phyloP scores from a whole-genome alignment of 2,113 vertebrate species.

The Marmota monax region DNA sequence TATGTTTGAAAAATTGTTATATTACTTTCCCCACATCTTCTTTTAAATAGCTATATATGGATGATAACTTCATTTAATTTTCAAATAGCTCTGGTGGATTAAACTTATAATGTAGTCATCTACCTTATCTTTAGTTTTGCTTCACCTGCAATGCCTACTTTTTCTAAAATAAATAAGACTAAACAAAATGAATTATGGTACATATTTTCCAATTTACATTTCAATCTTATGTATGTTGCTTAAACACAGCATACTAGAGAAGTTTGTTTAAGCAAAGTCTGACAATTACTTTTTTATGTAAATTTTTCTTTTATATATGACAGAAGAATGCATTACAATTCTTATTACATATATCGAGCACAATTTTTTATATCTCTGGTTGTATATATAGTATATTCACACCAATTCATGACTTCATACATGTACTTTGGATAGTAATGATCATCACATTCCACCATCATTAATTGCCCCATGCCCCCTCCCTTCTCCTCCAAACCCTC shows the following conservation, averaged over 20 bases:
- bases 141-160: background rate
- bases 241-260: background rate
- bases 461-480: too few species aligned
- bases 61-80: background rate
- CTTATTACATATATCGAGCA: too few species aligned
- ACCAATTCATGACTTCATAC: too few species aligned
- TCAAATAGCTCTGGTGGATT: background rate
- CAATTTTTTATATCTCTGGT: too few species aligned
- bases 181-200: background rate
- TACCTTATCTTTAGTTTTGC: background rate
- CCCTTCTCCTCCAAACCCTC: too few species aligned
- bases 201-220: background rate
- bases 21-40: background rate
- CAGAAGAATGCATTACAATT: too few species aligned
- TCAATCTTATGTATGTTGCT: background rate
- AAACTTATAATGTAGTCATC: background rate
- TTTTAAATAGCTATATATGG: background rate
- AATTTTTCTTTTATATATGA: too few species aligned
- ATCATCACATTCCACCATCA: too few species aligned
- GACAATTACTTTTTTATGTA: background rate
- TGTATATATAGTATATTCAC: too few species aligned
- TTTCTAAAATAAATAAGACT: background rate
- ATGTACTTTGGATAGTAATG: too few species aligned
- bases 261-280: background rate
- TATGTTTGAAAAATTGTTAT: background rate